These are phyloP conservation scores for Antennarius striatus DNA, from an alignment of 2,113 vertebrate species.

Conservation along the genomic window DNA sequence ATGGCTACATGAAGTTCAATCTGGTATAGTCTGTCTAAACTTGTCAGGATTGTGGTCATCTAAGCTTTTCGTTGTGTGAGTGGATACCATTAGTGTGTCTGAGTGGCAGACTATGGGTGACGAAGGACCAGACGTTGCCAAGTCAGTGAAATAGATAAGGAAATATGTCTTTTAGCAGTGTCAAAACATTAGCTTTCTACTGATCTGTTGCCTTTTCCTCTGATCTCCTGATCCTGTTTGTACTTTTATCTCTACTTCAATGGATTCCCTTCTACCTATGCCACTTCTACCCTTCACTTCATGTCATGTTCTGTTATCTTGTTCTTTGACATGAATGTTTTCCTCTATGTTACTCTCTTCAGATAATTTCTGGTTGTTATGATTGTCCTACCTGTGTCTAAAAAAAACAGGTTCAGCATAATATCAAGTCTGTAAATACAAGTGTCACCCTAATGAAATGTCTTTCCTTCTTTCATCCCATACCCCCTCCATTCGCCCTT, in stretches of 20 bases:
- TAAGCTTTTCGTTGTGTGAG: too few relatives aligned
- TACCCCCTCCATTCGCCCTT: conserved; percentile 23
- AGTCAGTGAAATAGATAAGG: conserved; percentile 28
- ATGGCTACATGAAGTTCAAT: too few relatives aligned
- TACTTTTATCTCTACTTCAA: not conserved
- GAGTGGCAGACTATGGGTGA: conserved; percentile 7
- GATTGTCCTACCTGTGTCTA: not conserved
- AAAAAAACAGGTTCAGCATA: not conserved
- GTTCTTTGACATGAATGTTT: too few relatives aligned
- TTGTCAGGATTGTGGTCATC: too few relatives aligned
- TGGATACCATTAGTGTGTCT: too few relatives aligned
- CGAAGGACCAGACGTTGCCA: conserved; percentile 28
- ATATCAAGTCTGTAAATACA: not conserved
- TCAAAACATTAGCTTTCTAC: conserved; percentile 26
- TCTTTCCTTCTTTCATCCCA: not conserved
- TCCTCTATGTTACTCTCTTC: not conserved
- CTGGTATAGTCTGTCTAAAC: too few relatives aligned
- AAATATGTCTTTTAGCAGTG: conserved; percentile 35
- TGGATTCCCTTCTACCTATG: not conserved
- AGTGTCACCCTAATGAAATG: not conserved
- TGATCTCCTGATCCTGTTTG: conserved; percentile 4
- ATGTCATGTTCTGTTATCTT: too few relatives aligned
- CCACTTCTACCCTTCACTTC: not conserved
- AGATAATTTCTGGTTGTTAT: not conserved
- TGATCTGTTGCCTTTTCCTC: not conserved